Base-by-base conservation (phyloP, 2,888 invertebrate genomes). In the Pinctada fucata region DNA sequence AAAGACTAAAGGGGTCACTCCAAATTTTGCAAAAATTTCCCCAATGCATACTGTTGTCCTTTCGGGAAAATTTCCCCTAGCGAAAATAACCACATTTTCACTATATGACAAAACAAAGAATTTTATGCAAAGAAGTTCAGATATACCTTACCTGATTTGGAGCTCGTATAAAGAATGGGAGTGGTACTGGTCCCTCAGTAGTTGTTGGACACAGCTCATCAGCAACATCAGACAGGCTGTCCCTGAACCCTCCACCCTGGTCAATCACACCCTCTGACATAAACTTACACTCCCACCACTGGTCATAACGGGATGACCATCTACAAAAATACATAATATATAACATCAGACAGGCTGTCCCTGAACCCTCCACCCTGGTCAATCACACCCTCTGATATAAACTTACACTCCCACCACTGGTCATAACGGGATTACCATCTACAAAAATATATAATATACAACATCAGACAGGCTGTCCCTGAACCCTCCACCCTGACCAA, bases 201-300 rank as follows among this genome's bases (percentile, higher is more conserved):
- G 84, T 82, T 49, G 89, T 89, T 3, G 93, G 92, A 82, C 93
- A 93, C 51, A 93, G 83, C 79, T 93, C 92, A 76, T 92, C 92
- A 1, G 92, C 89, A 6, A 93, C 80, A 82, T 92, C 92, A 5
- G 92, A 92, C 70, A 93, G 82, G 82, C 92, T 92, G 86, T 93
- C 93, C 48, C 93, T 84, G 83, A 93, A 93, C 3, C 92, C 93
- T 58, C 92, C 93, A 0, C 93, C 93, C 83, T 92, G 92, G 82
- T 92, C 92, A 63, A 92, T 92, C 79, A 92, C 92, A 3, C 92
- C 92, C 80, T 92, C 92, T 6, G 89, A 90, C 63, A 92, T 75
- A 83, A 92, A 92, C 84, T 92, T 92, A 85, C 92, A 92, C 81
- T 92, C 92, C 92, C 92, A 92, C 92, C 92, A 92, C 84, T 92